phyloP scores from a whole-genome alignment of 2,888 invertebrate genomes.

The Pyrrhosoma nymphula region DNA sequence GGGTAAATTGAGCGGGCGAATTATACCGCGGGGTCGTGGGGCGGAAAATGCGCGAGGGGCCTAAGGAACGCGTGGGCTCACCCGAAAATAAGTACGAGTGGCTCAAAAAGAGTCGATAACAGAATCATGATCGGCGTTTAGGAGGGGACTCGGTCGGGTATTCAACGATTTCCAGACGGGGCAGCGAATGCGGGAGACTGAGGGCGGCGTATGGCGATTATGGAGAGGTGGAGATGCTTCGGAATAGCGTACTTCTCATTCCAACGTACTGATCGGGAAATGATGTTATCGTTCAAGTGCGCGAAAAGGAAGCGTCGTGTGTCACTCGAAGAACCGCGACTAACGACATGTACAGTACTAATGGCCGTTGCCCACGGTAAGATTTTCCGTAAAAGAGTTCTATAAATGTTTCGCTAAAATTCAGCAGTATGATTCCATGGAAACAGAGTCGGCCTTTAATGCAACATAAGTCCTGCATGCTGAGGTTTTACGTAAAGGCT shows the following conservation, averaged over 20 bases:
- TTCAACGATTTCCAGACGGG: background rate
- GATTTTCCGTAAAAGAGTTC: no score
- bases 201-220: background rate
- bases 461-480: no score
- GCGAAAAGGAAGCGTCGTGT: no score
- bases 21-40: background rate
- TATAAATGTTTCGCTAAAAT: no score
- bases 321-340: no score
- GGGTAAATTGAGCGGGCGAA: background rate
- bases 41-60: background rate
- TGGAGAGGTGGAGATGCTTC: background rate
- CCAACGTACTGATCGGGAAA: background rate
- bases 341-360: no score
- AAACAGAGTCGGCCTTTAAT: no score
- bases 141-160: background rate
- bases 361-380: no score
- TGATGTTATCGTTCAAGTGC: no score
- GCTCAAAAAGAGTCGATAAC: background rate
- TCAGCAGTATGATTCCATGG: no score
- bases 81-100: slow-evolving; percentile 1
- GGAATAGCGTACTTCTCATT: background rate
- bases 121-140: background rate
- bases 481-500: no score
- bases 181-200: background rate
- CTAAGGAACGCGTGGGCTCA: background rate